Evolutionary conservation across 2,888 invertebrate genomes (phyloP).

Genomic region (Drosophila atripex): DNA sequence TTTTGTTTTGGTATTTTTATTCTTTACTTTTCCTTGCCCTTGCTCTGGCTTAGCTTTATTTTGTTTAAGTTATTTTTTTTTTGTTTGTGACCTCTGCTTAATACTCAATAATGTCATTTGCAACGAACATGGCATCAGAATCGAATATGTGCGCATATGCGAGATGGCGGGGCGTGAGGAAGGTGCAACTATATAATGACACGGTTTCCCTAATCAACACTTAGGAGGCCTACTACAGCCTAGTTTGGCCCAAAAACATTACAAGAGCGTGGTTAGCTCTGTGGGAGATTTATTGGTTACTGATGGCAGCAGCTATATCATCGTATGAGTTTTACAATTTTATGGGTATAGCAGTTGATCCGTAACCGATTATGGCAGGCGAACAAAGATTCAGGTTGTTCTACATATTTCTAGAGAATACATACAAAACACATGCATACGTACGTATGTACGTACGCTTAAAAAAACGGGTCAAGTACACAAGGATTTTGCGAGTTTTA

Average conservation of each 20-base stretch:
- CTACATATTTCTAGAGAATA: slow-evolving; percentile 12
- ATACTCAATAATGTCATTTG: slow-evolving; percentile 33
- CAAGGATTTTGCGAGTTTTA: slow-evolving; percentile 7
- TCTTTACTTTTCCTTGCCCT: not conserved
- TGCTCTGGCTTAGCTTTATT: not conserved
- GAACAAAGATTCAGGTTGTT: slow-evolving; percentile 7
- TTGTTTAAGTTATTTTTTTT: not conserved
- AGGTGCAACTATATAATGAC: slow-evolving; percentile 4
- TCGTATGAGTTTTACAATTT: slow-evolving; percentile 7
- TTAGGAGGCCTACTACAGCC: not conserved
- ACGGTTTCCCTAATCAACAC: not conserved
- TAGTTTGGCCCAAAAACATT: not conserved
- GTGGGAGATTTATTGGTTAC: slow-evolving; percentile 15
- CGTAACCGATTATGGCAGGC: slow-evolving; percentile 26
- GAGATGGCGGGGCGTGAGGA: slow-evolving; percentile 2
- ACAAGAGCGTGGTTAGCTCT: not conserved
- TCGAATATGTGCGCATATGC: slow-evolving; percentile 3
- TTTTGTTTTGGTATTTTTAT: slow-evolving; percentile 22
- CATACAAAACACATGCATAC: slow-evolving; percentile 1
- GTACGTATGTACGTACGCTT: slow-evolving; percentile 10
- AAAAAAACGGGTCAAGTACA: slow-evolving; percentile 19
- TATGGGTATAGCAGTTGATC: slow-evolving; percentile 28
- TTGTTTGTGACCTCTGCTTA: slow-evolving; percentile 32
- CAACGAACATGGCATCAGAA: slow-evolving; percentile 30
- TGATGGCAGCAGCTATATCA: slow-evolving; percentile 32